These are phyloP conservation scores for Pristis pectinata DNA, from an alignment of 2,797 vertebrate genomes.

Conservation along the genomic window DNA sequence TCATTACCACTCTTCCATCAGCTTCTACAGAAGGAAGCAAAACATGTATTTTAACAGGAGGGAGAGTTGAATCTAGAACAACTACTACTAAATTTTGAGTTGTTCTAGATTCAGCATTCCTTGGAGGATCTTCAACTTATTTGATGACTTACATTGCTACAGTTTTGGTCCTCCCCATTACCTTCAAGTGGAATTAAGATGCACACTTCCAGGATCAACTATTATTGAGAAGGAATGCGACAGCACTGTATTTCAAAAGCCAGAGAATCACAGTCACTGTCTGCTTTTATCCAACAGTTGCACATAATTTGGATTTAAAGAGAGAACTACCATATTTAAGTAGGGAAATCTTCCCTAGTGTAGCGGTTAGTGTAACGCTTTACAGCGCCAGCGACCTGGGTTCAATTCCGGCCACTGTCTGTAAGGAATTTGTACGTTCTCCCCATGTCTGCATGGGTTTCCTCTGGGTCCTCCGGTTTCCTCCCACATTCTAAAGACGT, in stretches of 20 bases:
- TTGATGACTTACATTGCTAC: neutral
- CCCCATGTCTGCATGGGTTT: too few relatives aligned
- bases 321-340: neutral
- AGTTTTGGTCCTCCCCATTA: neutral
- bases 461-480: too few relatives aligned
- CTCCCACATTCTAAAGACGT: too few relatives aligned
- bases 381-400: too few relatives aligned
- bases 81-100: neutral
- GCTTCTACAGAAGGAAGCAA: neutral
- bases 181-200: neutral
- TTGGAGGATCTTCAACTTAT: neutral
- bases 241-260: neutral
- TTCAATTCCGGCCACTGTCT: too few relatives aligned
- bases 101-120: too few relatives aligned
- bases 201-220: neutral
- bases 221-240: neutral
- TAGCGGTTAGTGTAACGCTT: too few relatives aligned
- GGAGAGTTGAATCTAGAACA: neutral
- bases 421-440: too few relatives aligned
- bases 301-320: neutral
- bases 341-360: neutral
- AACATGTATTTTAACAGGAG: neutral
- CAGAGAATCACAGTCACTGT: neutral
- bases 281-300: neutral
- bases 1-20: neutral